phyloP scores from a whole-genome alignment of 2,797 vertebrate species.

The Channa striata region DNA sequence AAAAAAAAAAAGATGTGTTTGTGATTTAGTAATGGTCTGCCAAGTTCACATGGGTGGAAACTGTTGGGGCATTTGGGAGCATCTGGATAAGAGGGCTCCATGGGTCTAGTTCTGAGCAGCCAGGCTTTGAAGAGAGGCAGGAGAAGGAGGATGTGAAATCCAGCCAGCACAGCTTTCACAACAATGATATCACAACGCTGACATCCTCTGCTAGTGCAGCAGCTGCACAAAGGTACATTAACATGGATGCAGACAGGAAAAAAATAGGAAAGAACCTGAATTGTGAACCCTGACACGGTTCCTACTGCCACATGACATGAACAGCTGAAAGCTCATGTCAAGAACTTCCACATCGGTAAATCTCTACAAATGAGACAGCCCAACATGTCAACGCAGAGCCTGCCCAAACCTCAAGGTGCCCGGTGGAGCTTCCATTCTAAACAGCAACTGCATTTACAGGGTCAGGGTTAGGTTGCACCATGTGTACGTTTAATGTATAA shows the following conservation, averaged over 20 bases:
- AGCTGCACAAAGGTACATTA: constrained; percentile 63
- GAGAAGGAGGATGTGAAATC: constrained; percentile 71
- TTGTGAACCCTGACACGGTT: constrained; percentile 37
- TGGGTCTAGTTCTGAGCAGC: constrained; percentile 37
- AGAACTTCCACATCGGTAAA: constrained; percentile 18
- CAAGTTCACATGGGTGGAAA: constrained; percentile 51
- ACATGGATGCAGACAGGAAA: constrained; percentile 36
- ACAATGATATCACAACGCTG: constrained; percentile 76
- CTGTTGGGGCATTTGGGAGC: constrained; percentile 29
- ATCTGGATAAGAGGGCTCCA: constrained; percentile 66
- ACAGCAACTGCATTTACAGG: constrained; percentile 38
- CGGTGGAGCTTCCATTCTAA: constrained; percentile 38
- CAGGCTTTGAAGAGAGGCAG: constrained; percentile 50
- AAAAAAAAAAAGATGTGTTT: constrained; percentile 7
- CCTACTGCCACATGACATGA: constrained; percentile 21
- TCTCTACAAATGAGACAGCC: not conserved
- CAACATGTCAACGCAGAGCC: not conserved
- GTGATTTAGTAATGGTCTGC: constrained; percentile 25
- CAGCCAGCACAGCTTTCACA: constrained; percentile 74
- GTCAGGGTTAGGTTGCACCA: constrained; percentile 12
- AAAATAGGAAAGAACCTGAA: constrained; percentile 54
- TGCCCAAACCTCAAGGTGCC: constrained; percentile 26
- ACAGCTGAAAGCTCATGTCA: constrained; percentile 1
- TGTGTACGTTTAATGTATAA: constrained; percentile 34
- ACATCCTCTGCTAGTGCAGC: constrained; percentile 75